These are phyloP conservation scores for Lithosia quadra DNA, from an alignment of 2,888 invertebrate species.

Conservation along the genomic window DNA sequence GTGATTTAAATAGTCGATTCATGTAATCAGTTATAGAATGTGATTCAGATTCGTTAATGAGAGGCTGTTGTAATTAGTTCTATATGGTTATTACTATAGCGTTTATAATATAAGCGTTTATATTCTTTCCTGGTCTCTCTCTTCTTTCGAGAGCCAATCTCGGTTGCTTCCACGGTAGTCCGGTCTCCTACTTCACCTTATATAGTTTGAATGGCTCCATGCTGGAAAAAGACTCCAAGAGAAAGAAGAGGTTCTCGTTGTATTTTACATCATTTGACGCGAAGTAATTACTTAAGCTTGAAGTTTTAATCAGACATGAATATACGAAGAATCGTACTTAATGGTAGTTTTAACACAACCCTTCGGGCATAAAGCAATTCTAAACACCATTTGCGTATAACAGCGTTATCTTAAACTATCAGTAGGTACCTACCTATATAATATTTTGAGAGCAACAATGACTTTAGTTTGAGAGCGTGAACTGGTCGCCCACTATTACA, in stretches of 20 bases:
- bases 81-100: too few relatives aligned
- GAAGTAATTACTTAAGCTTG: not conserved
- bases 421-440: too few relatives aligned
- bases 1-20: conserved; percentile 56
- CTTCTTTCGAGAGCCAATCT: not conserved
- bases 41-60: conserved; percentile 12
- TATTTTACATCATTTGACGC: not conserved
- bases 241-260: not conserved
- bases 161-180: not conserved
- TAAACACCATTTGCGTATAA: conserved; percentile 79
- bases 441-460: conserved; percentile 69
- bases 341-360: not conserved
- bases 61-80: not conserved
- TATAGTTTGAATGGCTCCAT: not conserved
- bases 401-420: conserved; percentile 70
- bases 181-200: not conserved
- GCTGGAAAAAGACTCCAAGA: too few relatives aligned
- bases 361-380: conserved; percentile 72
- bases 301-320: not conserved
- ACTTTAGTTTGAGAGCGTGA: conserved; percentile 72
- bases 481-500: conserved; percentile 72
- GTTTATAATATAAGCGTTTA: too few relatives aligned
- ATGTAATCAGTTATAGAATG: conserved; percentile 39
- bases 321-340: not conserved
- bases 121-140: not conserved